Evolutionary conservation across 2,113 vertebrate species (phyloP), one percentile per base, ranked within the genome.

Genomic region (Varanus komodoensis): DNA sequence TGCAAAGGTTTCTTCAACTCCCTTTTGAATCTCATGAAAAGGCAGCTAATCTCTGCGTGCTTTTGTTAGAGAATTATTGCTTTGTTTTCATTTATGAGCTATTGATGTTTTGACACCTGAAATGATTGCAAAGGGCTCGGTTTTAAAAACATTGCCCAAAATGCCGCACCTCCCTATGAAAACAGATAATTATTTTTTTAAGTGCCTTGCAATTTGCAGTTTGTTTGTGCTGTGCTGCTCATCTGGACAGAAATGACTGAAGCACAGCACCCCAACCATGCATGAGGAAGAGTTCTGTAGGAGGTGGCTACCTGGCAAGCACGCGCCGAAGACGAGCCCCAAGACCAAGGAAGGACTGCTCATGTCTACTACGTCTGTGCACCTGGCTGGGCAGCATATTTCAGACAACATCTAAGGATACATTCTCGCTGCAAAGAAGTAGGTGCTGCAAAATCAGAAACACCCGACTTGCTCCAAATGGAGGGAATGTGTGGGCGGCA

Each of bases 361-460:
- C 74, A 61, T 8, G 50, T 32, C 23, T 57, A 27, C 29, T 21
- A 34, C 21, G 57, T 75, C 81, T 54, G 17, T 83, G 64, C 57
- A 34, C 85, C 3, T 0, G 82, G 38, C 38, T 87, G 48, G 73
- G 75, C 83, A 0, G 6, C 83, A 71, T 14, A 23, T 27, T 50
- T 88, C 21, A 52, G 38, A 44, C 38, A 52, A 69, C 64, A 34
- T 6, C 83, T 75, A 74, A 17, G 38, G 32, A 69, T 64, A 15
- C 82, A 61, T 67, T 25, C 34, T 52, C 57, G 14, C 71, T 87
- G 91, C 34, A 79, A 38, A 34, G 83, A 48, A 29, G 52, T 19
- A 87, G 44, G 78, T 34, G 78, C 69, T 74, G 64, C 67, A 11
- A 15, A 89, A 34, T 25, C 50, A 87, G 93, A 67, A 91, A 79